These are phyloP conservation scores for Bombus confusus DNA, from an alignment of 1,140 invertebrate genomes.

Conservation along the genomic window DNA sequence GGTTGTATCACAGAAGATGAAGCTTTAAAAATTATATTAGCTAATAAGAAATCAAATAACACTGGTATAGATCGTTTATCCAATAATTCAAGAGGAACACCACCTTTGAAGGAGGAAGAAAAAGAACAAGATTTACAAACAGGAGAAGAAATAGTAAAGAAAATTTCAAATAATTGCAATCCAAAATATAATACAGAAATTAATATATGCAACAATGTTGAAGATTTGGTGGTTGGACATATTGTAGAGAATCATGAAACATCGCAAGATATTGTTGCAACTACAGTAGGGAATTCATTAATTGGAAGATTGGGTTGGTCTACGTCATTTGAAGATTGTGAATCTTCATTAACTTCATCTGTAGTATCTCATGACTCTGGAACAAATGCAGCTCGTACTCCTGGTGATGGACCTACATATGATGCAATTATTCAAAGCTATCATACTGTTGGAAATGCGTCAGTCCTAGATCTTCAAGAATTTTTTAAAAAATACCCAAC, in stretches of 20 bases:
- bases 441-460: slow-evolving; percentile 82
- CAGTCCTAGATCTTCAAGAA: slow-evolving; percentile 85
- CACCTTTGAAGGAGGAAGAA: slow-evolving; percentile 61
- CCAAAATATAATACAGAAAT: slow-evolving; percentile 50
- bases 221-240: slow-evolving; percentile 40
- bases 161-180: slow-evolving; percentile 55
- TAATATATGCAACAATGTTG: slow-evolving; percentile 37
- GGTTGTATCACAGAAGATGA: slow-evolving; percentile 83
- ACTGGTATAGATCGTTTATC: slow-evolving; percentile 1
- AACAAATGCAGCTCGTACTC: slow-evolving; percentile 66
- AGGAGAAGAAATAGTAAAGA: slow-evolving; percentile 42
- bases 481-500: slow-evolving; percentile 83
- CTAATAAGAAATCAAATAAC: slow-evolving; percentile 67
- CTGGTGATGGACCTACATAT: slow-evolving; percentile 80
- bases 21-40: slow-evolving; percentile 86
- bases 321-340: slow-evolving; percentile 84
- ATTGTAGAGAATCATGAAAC: slow-evolving; percentile 52
- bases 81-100: slow-evolving; percentile 4
- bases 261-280: slow-evolving; percentile 47
- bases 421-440: slow-evolving; percentile 84
- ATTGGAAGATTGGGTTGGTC: slow-evolving; percentile 87
- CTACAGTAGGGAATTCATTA: slow-evolving; percentile 86
- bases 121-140: slow-evolving; percentile 3
- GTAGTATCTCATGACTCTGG: slow-evolving; percentile 69
- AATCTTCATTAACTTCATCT: slow-evolving; percentile 77